These are phyloP conservation scores for Drosophila chauvacae DNA, from an alignment of 1,140 invertebrate species.

Conservation along the genomic window DNA sequence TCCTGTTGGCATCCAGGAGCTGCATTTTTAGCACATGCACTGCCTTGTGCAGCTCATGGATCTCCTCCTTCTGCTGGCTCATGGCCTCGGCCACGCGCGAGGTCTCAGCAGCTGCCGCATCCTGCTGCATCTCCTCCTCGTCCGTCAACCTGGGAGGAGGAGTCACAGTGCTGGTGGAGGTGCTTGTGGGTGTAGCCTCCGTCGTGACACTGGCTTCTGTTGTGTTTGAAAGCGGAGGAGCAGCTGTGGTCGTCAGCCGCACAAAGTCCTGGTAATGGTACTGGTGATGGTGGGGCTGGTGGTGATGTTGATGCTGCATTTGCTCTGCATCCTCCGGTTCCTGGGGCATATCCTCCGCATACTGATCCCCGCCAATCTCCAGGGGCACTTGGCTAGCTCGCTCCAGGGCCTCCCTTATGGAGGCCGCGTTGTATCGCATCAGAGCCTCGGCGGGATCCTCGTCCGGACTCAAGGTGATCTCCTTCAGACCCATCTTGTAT, in stretches of 20 bases:
- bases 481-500: conserved; percentile 72
- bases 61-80: conserved; percentile 20
- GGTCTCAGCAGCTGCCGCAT: conserved; percentile 7
- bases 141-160: neutral
- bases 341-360: conserved; percentile 17
- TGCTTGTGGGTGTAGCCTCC: neutral
- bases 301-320: neutral
- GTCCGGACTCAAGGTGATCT: conserved; percentile 77
- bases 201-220: conserved; percentile 8
- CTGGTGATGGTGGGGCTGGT: neutral
- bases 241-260: conserved; percentile 1
- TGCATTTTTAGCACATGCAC: conserved; percentile 19
- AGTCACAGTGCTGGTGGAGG: no score
- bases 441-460: conserved; percentile 79
- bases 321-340: conserved; percentile 19
- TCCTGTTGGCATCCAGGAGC: conserved; percentile 6
- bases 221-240: neutral
- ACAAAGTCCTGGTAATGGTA: conserved; percentile 29
- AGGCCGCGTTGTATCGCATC: conserved; percentile 80
- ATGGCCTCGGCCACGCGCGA: conserved; percentile 1
- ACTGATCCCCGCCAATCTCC: conserved; percentile 64
- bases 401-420: conserved; percentile 73
- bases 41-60: conserved; percentile 9
- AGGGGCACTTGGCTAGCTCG: conserved; percentile 69
- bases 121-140: conserved; percentile 24